These are phyloP conservation scores for Priocnemis perturbator DNA, from an alignment of 2,888 invertebrate genomes.

Conservation along the genomic window DNA sequence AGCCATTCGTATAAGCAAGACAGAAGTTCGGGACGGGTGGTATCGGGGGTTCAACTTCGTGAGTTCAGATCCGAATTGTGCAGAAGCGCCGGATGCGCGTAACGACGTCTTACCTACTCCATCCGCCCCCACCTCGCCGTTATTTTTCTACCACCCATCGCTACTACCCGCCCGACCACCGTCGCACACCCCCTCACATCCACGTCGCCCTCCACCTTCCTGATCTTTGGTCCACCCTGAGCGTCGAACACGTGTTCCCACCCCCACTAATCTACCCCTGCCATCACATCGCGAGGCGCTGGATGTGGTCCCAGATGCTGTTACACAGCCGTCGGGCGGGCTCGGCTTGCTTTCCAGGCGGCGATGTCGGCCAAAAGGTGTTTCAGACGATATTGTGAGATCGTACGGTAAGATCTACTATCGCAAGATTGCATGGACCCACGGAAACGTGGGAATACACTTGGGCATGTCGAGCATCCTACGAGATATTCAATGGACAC, in stretches of 20 bases:
- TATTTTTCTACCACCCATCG: not conserved
- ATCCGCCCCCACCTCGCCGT: constrained; percentile 50
- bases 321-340: constrained; percentile 62
- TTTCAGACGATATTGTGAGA: not conserved
- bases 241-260: constrained; percentile 74
- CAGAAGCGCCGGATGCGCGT: constrained; percentile 69
- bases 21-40: constrained; percentile 22
- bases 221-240: constrained; percentile 39
- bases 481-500: no score
- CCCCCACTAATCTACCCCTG: constrained; percentile 70
- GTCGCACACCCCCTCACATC: constrained; percentile 22
- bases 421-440: no score
- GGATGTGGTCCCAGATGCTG: constrained; percentile 71
- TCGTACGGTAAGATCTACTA: no score
- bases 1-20: constrained; percentile 31
- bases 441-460: no score
- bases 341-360: constrained; percentile 57
- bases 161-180: constrained; percentile 13
- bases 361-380: constrained; percentile 19
- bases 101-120: constrained; percentile 75
- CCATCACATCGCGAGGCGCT: constrained; percentile 55
- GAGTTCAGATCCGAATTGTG: constrained; percentile 53
- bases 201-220: constrained; percentile 7
- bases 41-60: constrained; percentile 30
- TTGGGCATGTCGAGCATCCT: no score